Percentiles rank a stretch among this genome's conserved stretches.
Evolutionary conservation across 1,140 invertebrate species (phyloP).

Genomic region (honey bee (Apis mellifera)): Amel_HAv3.1 CM009933.2:5369501-5370000

Average conservation of each 20-base stretch:
- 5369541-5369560: slow-evolving; percentile 93
- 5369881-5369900: neutral
- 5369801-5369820: slow-evolving; percentile 93
- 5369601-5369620: slow-evolving; percentile 96
- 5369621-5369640: slow-evolving; percentile 83
- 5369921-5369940: slow-evolving; percentile 83
- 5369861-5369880: slow-evolving; percentile 84
- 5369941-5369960: slow-evolving; percentile 91
- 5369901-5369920: neutral
- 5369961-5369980: slow-evolving; percentile 96
- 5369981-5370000: slow-evolving; percentile 89
- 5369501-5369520: slow-evolving; percentile 96
- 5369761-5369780: slow-evolving; percentile 96
- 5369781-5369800: slow-evolving; percentile 97
- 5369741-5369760: slow-evolving; percentile 93
- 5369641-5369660: neutral
- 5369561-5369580: slow-evolving; percentile 94
- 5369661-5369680: neutral
- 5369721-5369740: slow-evolving; percentile 96
- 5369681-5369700: slow-evolving; percentile 88
- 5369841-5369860: slow-evolving; percentile 96
- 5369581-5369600: slow-evolving; percentile 96
- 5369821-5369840: slow-evolving; percentile 96
- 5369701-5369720: slow-evolving; percentile 96
- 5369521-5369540: slow-evolving; percentile 91